Percentiles rank a stretch among this genome's conserved stretches.
These are phyloP conservation scores for Stegana nigrithorax DNA, from an alignment of 2,888 invertebrate genomes.

Conservation along the genomic window DNA sequence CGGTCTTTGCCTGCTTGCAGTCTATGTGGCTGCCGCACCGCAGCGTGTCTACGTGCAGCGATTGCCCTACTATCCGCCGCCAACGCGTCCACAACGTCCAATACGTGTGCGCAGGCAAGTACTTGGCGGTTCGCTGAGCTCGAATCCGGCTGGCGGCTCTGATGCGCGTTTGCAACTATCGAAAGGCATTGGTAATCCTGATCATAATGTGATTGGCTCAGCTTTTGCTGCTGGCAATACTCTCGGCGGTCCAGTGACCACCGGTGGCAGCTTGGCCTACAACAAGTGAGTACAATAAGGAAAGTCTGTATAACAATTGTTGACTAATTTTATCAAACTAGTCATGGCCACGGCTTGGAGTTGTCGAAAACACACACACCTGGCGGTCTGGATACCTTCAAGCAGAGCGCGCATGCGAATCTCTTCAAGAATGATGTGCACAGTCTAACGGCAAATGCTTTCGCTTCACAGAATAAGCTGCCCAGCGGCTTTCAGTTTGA, in stretches of 20 bases:
- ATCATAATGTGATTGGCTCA: slow-evolving; percentile 27
- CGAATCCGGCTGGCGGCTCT: slow-evolving; percentile 54
- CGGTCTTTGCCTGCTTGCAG: slow-evolving; percentile 34
- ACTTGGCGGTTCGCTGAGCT: slow-evolving; percentile 47
- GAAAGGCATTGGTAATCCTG: slow-evolving; percentile 38
- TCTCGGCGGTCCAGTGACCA: not conserved
- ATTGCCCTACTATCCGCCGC: slow-evolving; percentile 23
- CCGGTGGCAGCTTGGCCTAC: not conserved
- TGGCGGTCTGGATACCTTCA: slow-evolving; percentile 36
- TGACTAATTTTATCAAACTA: not conserved
- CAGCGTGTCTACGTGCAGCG: not conserved
- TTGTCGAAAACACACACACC: slow-evolving; percentile 42
- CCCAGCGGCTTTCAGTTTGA: slow-evolving; percentile 46
- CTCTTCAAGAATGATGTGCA: slow-evolving; percentile 44
- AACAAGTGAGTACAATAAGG: not conserved
- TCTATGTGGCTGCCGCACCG: not conserved
- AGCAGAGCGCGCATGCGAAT: slow-evolving; percentile 40
- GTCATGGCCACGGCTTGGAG: slow-evolving; percentile 33
- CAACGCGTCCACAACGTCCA: slow-evolving; percentile 33
- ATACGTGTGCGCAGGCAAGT: slow-evolving; percentile 47
- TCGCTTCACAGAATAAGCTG: slow-evolving; percentile 44
- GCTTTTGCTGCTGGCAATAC: slow-evolving; percentile 24
- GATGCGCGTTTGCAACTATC: slow-evolving; percentile 47
- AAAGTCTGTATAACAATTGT: not conserved
- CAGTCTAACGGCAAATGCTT: slow-evolving; percentile 46